Evolutionary conservation across 1,140 invertebrate genomes (phyloP), one percentile per base, ranked within the genome.

Genomic region (Coboldia fuscipes): DNA sequence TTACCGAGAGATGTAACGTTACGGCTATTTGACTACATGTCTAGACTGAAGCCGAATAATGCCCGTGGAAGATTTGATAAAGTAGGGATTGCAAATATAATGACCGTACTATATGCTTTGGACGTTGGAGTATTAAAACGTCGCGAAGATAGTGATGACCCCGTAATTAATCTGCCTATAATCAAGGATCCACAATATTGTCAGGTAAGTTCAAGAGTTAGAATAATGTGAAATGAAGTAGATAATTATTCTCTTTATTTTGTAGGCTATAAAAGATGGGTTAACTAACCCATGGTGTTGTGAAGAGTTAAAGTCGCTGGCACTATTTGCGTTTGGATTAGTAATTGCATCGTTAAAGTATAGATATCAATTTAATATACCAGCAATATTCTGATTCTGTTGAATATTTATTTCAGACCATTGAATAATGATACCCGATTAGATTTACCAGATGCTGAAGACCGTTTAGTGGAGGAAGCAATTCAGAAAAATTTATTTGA

Each of bases 21-120:
- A 24, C 56, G 60, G 39, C 30, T 60, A 9, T 32, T 56, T 9
- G 46, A 56, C 13, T 39, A 46, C 14, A 21, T 45, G 39, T 51
- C 44, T 29, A 63, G 48, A 40, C 47, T 57, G 9, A 66, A 68
- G 36, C 54, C 62, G 2, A 61, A 59, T 15, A 64, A 67, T 8
- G 61, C 67, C 1, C 48, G 50, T 45, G 66, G 65, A 29, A 60
- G 55, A 31, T 56, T 88, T 16, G 78, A 85, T 45, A 70, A 74
- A 50, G 70, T 86, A 1, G 76, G 73, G 1, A 51, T 89, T 0
- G 70, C 74, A 16, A 53, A 92, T 4, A 60, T 82, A 23, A 80
- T 90, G 72, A 72, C 85, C 0, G 50, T 92, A 13, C 51, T 93
- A 3, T 85, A 86, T 52, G 69, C 77, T 0, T 62, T 90, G 22